Evolutionary conservation across 2,113 vertebrate genomes (phyloP).

Genomic region (Mystacornis crossleyi): DNA sequence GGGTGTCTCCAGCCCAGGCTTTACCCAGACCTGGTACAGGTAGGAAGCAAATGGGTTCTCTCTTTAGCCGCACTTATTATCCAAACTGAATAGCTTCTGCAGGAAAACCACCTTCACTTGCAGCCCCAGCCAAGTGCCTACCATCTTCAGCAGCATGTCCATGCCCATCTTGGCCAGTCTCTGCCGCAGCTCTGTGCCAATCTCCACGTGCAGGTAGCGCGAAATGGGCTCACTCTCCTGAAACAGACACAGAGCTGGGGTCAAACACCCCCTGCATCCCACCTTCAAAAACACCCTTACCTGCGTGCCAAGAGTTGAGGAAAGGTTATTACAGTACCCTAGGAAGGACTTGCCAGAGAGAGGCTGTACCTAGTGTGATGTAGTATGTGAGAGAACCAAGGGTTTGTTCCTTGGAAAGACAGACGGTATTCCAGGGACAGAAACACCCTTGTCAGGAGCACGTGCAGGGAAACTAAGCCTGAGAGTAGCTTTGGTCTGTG

Average conservation of each 20-base stretch:
- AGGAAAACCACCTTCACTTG: neutral
- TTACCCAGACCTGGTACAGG: neutral
- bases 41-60: neutral
- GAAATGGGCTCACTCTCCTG: slow-evolving; percentile 94
- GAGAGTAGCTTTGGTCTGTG: neutral
- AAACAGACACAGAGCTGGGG: neutral
- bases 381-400: neutral
- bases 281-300: neutral
- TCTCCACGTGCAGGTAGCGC: slow-evolving; percentile 77
- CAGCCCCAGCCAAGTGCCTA: slow-evolving; percentile 56
- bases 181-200: slow-evolving; percentile 79
- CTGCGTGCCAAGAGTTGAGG: neutral
- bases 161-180: slow-evolving; percentile 90
- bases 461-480: neutral
- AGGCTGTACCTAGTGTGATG: neutral
- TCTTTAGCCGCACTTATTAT: neutral
- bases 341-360: neutral
- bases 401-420: neutral
- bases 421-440: neutral
- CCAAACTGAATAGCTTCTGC: neutral
- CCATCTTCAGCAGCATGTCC: slow-evolving; percentile 94
- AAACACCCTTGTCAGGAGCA: neutral
- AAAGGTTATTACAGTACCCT: neutral
- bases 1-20: neutral
- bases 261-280: neutral